Base-by-base conservation (phyloP, 1,140 invertebrate genomes). In the Goniozus legneri region DNA sequence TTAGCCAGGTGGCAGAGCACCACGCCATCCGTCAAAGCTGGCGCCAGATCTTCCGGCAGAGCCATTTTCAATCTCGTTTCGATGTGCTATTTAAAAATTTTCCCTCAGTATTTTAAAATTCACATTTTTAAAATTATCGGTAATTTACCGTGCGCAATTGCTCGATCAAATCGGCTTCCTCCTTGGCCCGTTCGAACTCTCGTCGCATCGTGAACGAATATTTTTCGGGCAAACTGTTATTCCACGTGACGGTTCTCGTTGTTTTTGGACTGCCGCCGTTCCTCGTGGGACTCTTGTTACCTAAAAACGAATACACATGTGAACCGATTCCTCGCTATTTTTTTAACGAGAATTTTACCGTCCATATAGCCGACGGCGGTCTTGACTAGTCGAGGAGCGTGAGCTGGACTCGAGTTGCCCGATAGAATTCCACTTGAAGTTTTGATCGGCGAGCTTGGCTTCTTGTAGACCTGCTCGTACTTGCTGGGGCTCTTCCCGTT, bases 1-100 rank as follows among this genome's bases (percentile, higher is more conserved):
- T 96, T 96, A 22, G 92, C 92, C 47, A 97, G 78, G 76, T 97
- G 93, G 70, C 94, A 96, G 8, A 97, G 76, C 41, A 96, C 90
- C 19, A 97, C 92, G 22, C 93, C 94, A 72, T 96, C 93, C 22
- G 84, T 84, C 38, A 97, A 71, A 31, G 90, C 89, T 33, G 88
- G 82, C n/a, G 89, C 84, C 47, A 96, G 75, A 69, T 96, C 89
- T 60, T 87, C 85, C 1, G 92, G 92, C 32, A 96, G 75, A 10
- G 85, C 83, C 82, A 95, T 89, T 79, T 95, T 95, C 55, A 96
- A 75, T 47, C 90, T 81, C 2, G 83, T 84, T 77, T 97, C 92
- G 60, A 97, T 92, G 50, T 91, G 89, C 92, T 95, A 67, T 21
- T 6, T 27, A 27, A 27, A 6, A 4, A 27, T 27, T 27, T 27